Conservation (phyloP, 1,140 invertebrate species). For the Globodera ellingtonae region DNA sequence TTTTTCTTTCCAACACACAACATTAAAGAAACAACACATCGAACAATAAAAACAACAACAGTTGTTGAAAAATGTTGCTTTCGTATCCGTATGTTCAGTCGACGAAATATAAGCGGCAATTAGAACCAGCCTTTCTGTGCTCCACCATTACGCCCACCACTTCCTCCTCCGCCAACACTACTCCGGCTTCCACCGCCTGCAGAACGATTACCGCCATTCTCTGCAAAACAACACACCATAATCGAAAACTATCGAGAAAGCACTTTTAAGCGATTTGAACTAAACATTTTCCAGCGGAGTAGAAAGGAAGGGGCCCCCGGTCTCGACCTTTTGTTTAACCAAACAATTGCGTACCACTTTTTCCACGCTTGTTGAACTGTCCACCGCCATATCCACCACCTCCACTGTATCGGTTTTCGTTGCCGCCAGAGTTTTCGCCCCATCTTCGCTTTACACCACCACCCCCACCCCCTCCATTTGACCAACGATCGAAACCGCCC, state of each 20-base stretch:
- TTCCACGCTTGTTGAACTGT: slow-evolving; percentile 4
- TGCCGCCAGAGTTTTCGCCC: neutral
- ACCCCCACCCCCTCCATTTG: neutral
- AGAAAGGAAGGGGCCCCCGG: too few relatives aligned
- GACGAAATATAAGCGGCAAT: too few relatives aligned
- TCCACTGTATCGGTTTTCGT: neutral
- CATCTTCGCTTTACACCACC: neutral
- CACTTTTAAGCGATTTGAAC: too few relatives aligned
- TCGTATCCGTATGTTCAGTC: neutral
- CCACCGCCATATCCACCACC: neutral
- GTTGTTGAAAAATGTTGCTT: neutral
- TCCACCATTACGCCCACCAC: too few relatives aligned
- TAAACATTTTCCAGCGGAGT: too few relatives aligned
- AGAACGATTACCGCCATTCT: too few relatives aligned
- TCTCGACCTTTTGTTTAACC: too few relatives aligned
- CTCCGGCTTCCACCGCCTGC: too few relatives aligned
- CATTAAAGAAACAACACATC: neutral
- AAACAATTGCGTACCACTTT: neutral
- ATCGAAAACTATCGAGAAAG: too few relatives aligned
- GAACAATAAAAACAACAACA: slow-evolving; percentile 4
- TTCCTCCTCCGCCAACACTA: neutral
- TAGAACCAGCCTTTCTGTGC: neutral
- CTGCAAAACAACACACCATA: too few relatives aligned
- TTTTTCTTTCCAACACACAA: neutral
- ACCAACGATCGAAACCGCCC: neutral